Evolutionary conservation across 2,797 vertebrate species (phyloP).

Genomic region (Ctenosaura bakeri): DNA sequence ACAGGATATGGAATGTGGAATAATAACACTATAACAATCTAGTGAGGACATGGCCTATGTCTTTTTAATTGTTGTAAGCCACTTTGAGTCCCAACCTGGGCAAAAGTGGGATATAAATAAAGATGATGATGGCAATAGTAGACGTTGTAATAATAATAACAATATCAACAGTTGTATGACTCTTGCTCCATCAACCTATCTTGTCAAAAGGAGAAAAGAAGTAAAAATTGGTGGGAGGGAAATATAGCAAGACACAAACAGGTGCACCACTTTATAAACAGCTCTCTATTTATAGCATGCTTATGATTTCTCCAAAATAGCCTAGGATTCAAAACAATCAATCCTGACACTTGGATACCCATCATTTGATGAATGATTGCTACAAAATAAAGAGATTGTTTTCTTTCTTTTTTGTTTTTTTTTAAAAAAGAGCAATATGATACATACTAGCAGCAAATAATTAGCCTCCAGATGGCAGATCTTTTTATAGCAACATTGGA

Average conservation of each 20-base stretch:
- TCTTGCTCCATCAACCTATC: not conserved
- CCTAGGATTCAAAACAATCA: not conserved
- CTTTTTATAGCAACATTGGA: constrained; percentile 73
- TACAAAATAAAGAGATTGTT: constrained; percentile 55
- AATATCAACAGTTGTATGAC: fast-evolving
- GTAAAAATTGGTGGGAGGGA: not conserved
- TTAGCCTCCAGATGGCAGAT: constrained; percentile 75
- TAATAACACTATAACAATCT: too few relatives aligned
- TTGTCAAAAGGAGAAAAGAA: not conserved
- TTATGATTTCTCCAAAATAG: constrained; percentile 50
- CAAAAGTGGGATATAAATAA: too few relatives aligned
- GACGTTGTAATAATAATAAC: too few relatives aligned
- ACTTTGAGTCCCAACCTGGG: too few relatives aligned
- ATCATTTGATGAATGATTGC: constrained; percentile 48
- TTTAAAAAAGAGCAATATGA: constrained; percentile 25
- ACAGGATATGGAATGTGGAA: too few relatives aligned
- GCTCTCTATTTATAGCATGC: constrained; percentile 28
- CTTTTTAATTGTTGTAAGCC: too few relatives aligned
- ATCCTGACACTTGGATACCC: constrained; percentile 8
- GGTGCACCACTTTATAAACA: constrained; percentile 31
- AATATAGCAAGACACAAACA: constrained; percentile 38
- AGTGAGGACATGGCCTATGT: too few relatives aligned
- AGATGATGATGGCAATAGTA: too few relatives aligned
- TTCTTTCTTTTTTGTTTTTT: not conserved
- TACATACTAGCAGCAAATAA: constrained; percentile 61